These are phyloP conservation scores for Antitype chi DNA, from an alignment of 2,888 invertebrate species.

Conservation along the genomic window DNA sequence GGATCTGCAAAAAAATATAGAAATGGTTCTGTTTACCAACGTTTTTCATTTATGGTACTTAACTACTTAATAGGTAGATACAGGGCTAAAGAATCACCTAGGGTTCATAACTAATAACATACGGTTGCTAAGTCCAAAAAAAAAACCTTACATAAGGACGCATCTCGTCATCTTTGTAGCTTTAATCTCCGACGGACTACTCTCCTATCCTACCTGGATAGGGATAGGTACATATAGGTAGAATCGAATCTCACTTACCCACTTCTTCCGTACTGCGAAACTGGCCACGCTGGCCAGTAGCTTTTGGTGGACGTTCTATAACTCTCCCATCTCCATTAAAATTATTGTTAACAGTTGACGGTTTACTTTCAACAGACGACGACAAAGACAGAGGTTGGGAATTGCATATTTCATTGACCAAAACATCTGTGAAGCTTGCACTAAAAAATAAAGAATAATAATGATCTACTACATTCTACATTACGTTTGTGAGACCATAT, in stretches of 20 bases:
- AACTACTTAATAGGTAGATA: background rate
- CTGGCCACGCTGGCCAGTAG: conserved; percentile 81
- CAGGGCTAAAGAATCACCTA: background rate
- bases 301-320: conserved; percentile 74
- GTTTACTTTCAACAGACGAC: conserved; percentile 59
- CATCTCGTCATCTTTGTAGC: background rate
- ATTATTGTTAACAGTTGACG: conserved; percentile 12
- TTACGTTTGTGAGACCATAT: background rate
- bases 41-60: background rate
- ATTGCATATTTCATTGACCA: conserved; percentile 79
- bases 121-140: background rate
- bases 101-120: background rate
- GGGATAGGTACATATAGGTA: background rate
- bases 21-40: background rate
- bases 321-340: conserved; percentile 26
- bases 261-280: conserved; percentile 85
- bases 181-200: background rate
- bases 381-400: conserved; percentile 85
- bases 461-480: too few species aligned
- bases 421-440: conserved; percentile 80
- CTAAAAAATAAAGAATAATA: conserved; percentile 68
- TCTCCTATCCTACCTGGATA: too few species aligned
- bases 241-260: conserved; percentile 69
- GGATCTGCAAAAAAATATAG: conserved; percentile 79
- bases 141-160: background rate